These are phyloP conservation scores for Oxystoma pomonae DNA, from an alignment of 2,888 invertebrate genomes.

Conservation along the genomic window DNA sequence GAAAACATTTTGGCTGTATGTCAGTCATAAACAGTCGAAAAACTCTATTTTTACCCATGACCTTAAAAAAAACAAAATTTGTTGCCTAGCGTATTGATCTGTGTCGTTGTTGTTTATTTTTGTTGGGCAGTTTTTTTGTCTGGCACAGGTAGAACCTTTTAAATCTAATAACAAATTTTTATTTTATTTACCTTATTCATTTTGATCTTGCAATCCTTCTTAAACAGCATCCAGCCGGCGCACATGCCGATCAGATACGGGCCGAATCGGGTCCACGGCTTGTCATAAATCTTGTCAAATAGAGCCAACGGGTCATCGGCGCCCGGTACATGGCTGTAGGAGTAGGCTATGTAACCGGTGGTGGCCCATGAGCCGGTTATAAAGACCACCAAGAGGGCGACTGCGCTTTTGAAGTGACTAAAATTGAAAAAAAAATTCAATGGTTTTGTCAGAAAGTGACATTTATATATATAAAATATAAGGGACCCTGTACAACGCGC, in stretches of 20 bases:
- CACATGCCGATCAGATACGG: conserved; percentile 83
- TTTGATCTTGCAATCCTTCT: conserved; percentile 72
- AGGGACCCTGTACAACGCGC: no score
- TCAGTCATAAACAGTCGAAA: no score
- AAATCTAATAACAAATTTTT: no score
- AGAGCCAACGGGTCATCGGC: conserved; percentile 78
- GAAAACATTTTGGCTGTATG: no score
- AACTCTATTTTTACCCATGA: no score
- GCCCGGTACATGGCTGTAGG: conserved; percentile 72
- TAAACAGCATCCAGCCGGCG: conserved; percentile 78
- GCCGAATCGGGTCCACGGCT: conserved; percentile 82
- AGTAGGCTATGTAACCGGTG: conserved; percentile 75
- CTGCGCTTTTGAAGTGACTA: conserved; percentile 76
- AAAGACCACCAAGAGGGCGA: conserved; percentile 59
- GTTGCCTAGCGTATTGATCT: no score
- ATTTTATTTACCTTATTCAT: conserved; percentile 66
- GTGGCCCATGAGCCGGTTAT: conserved; percentile 74
- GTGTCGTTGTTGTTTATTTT: no score
- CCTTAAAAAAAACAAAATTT: no score
- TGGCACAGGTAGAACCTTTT: no score
- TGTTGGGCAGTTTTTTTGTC: no score
- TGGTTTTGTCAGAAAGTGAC: no score
- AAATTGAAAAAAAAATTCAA: conserved; percentile 26
- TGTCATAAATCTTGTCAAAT: conserved; percentile 87
- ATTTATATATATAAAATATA: no score